Conservation (phyloP, 2,888 invertebrate genomes). For the Torymus tubicola region DNA sequence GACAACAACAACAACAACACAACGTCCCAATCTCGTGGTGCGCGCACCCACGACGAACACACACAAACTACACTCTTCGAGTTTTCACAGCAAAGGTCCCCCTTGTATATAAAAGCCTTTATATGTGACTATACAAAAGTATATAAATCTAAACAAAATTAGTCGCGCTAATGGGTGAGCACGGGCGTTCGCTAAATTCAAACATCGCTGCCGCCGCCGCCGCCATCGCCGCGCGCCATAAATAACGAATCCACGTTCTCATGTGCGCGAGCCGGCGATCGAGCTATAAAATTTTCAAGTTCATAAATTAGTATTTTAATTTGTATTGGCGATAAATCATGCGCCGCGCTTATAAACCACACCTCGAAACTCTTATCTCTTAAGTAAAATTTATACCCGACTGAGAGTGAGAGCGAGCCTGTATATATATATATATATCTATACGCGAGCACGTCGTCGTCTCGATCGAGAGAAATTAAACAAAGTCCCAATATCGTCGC, state of each 20-base stretch:
- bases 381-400: conserved; percentile 53
- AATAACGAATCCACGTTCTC: conserved; percentile 48
- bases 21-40: no score
- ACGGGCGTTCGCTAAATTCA: conserved; percentile 40
- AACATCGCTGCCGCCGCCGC: conserved; percentile 15
- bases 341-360: conserved; percentile 53
- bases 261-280: no score
- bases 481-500: conserved; percentile 53
- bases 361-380: conserved; percentile 43
- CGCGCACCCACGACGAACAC: no score
- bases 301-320: conserved; percentile 59
- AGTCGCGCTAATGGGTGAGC: conserved; percentile 53
- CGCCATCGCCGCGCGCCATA: conserved; percentile 28
- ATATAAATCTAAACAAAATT: conserved; percentile 45
- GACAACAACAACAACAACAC: no score
- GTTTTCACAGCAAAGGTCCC: conserved; percentile 11
- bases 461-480: conserved; percentile 52
- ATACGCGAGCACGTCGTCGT: not conserved
- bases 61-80: not conserved
- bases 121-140: conserved; percentile 8
- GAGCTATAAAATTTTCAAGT: conserved; percentile 46
- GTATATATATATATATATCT: no score
- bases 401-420: conserved; percentile 9
- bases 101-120: no score
- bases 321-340: conserved; percentile 57